These are phyloP conservation scores for Tachysurus fulvidraco DNA, from an alignment of 2,113 vertebrate genomes.

Conservation along the genomic window DNA sequence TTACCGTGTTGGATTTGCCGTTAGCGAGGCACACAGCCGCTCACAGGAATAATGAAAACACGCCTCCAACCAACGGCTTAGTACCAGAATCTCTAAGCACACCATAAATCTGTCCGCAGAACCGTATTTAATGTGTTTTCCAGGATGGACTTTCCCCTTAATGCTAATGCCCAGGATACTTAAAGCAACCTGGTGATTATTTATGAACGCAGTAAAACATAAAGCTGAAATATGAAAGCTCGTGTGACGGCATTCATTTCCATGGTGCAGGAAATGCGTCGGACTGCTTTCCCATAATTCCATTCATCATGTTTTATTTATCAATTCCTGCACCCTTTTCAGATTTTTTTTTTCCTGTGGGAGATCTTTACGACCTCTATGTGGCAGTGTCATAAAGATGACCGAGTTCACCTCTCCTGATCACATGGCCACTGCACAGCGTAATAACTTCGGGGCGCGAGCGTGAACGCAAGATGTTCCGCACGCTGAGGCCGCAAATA, in stretches of 20 bases:
- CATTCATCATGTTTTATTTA: conserved; percentile 34
- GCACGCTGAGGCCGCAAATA: background rate
- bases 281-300: background rate
- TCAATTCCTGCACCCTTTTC: conserved; percentile 20
- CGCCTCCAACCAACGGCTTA: background rate
- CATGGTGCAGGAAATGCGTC: background rate
- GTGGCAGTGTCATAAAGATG: conserved; percentile 25
- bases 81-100: background rate
- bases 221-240: conserved; percentile 15
- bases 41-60: background rate
- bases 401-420: conserved; percentile 16
- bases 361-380: conserved; percentile 28
- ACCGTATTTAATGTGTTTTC: background rate
- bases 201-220: background rate
- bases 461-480: background rate
- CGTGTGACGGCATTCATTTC: conserved; percentile 17
- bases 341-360: background rate
- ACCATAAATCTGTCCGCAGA: background rate
- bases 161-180: background rate
- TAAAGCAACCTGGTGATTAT: conserved; percentile 15
- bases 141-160: background rate
- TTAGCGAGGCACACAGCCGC: background rate
- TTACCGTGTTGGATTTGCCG: background rate
- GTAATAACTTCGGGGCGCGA: background rate
- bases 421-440: conserved; percentile 22